phyloP scores from a whole-genome alignment of 2,888 invertebrate species.

The Sepioteuthis lessoniana region DNA sequence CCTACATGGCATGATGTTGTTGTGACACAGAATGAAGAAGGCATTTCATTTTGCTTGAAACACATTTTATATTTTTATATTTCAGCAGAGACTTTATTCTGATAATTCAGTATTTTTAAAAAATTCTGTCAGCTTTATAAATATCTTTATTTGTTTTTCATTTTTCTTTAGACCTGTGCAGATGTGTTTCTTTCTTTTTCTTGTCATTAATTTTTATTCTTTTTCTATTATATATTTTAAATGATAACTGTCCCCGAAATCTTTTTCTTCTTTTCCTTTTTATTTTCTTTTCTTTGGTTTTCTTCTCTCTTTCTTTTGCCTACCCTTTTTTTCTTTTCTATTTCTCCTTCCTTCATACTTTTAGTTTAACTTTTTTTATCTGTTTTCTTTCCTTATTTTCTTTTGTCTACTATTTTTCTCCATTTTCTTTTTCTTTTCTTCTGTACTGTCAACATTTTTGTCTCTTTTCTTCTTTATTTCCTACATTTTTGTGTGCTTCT shows the following conservation, averaged over 20 bases:
- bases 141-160: neutral
- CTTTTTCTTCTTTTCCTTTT: no score
- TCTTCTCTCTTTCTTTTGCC: no score
- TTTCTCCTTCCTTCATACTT: no score
- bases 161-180: neutral
- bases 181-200: neutral
- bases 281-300: no score
- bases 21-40: neutral
- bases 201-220: no score
- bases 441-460: neutral
- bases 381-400: no score
- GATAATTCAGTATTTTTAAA: neutral
- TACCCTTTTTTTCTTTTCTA: no score
- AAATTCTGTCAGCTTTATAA: neutral
- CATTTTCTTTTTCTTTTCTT: neutral
- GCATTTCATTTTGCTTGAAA: neutral
- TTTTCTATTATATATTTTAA: no score
- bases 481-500: neutral
- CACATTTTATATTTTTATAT: neutral
- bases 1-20: neutral
- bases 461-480: neutral
- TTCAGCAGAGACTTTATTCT: no score
- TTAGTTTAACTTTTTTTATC: no score
- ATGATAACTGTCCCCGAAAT: no score
- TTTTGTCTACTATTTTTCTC: neutral